These are phyloP conservation scores for Phyllostomus discolor DNA, from an alignment of 2,113 vertebrate species.

Conservation along the genomic window DNA sequence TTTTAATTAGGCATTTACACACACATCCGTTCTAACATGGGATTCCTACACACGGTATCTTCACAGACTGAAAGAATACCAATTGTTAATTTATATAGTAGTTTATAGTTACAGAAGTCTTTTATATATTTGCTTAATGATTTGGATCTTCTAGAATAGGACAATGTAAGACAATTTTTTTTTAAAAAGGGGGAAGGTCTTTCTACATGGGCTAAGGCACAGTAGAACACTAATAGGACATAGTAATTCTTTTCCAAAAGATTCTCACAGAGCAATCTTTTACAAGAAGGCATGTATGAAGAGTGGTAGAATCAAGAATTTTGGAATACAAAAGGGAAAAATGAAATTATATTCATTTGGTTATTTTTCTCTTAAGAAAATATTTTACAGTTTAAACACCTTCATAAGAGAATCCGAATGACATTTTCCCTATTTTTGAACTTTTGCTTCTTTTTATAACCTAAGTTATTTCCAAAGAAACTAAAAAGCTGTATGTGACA, in stretches of 20 bases:
- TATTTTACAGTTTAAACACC: neutral
- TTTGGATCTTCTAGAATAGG: neutral
- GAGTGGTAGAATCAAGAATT: neutral
- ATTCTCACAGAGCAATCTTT: neutral
- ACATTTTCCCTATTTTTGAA: neutral
- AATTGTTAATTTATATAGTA: neutral
- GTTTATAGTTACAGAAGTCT: neutral
- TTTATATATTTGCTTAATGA: neutral
- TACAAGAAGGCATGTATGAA: neutral
- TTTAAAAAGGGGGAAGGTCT: neutral
- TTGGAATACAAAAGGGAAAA: neutral
- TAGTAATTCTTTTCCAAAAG: neutral
- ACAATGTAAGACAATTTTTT: neutral
- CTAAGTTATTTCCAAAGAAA: slow-evolving; percentile 8
- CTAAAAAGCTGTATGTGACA: neutral
- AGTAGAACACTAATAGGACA: neutral
- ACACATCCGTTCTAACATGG: neutral
- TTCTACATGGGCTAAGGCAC: neutral
- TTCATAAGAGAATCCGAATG: neutral
- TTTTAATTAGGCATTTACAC: neutral
- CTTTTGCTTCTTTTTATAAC: neutral
- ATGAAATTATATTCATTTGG: neutral
- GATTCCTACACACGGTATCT: neutral
- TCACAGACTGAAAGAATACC: neutral
- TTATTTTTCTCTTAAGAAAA: neutral